Base-by-base conservation (phyloP, 2,888 invertebrate species). In the Muscina levida region DNA sequence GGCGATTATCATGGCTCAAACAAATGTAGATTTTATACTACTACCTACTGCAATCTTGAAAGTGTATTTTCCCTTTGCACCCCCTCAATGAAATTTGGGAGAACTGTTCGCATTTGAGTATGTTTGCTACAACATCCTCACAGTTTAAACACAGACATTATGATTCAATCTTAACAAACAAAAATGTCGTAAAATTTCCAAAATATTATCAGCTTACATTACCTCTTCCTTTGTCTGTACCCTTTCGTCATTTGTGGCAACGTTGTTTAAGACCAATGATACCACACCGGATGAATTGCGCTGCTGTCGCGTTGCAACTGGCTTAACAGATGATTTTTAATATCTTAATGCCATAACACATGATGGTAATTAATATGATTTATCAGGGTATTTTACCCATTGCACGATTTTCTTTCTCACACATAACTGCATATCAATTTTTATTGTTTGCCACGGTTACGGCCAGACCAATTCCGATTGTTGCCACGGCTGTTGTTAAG, bases 331-430 rank as follows among this genome's bases (percentile, higher is more conserved):
- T 74, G 77, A 67, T 81, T 81, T 77, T 81, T 77, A 77, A 81
- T 81, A 74, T 77, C 72, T 81, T 74, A 77, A 74, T 77, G 59
- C 78, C 65, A 56, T 76, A 75, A 75, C 72, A 76, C 75, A 82
- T 76, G 78, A 72, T 42, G 66, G 72, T 79, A 82, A 82, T 82
- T 79, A 82, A 82, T 73, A 71, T 74, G 74, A 77, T 81, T 81
- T 81, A 77, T 81, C 81, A 81, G 81, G 68, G 77, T 62, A 77
- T 81, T 81, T 71, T 68, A 65, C 71, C 57, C 74, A 62, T 56
- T 62, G 53, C 72, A 48, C 67, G 15, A 1, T 48, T 48, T 59
- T 59, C 59, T 10, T 59, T 22, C 1, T 59, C 59, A 15, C n/a
- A n/a, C n/a, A n/a, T n/a, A n/a, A n/a, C n/a, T n/a, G n/a, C n/a